phyloP scores from a whole-genome alignment of 2,888 invertebrate species.

The Drosophila sordidula region DNA sequence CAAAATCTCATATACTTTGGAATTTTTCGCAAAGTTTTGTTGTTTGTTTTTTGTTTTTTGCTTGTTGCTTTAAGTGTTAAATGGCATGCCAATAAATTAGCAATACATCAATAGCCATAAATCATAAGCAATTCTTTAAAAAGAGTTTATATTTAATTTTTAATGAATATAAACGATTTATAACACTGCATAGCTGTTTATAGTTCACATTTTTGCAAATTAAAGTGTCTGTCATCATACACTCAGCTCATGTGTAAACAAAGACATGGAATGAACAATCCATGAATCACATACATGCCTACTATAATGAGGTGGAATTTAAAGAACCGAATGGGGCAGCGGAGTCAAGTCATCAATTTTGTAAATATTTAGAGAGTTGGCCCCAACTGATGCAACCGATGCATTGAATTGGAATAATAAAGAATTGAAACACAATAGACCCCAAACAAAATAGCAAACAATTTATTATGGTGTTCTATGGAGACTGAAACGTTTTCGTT shows the following conservation, averaged over 20 bases:
- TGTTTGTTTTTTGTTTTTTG: no score
- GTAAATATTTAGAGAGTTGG: conserved; percentile 30
- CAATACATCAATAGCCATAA: no score
- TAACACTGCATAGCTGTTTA: conserved; percentile 10
- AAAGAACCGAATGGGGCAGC: background rate
- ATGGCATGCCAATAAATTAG: no score
- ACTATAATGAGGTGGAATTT: conserved; percentile 12
- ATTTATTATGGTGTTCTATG: conserved; percentile 36
- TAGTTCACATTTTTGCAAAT: conserved; percentile 9
- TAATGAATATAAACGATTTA: conserved; percentile 5
- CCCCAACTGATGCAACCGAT: conserved; percentile 22
- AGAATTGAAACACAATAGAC: conserved; percentile 19
- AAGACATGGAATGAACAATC: background rate
- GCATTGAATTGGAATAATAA: conserved; percentile 35
- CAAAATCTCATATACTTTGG: no score
- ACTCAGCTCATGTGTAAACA: conserved; percentile 8
- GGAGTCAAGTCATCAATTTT: conserved; percentile 20
- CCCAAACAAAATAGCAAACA: conserved; percentile 13
- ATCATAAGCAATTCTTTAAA: conserved; percentile 3
- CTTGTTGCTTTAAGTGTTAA: no score
- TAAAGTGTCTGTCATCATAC: conserved; percentile 8
- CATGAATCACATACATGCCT: conserved; percentile 13
- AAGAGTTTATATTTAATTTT: background rate
- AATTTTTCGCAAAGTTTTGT: no score
- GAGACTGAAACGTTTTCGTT: conserved; percentile 20